These are phyloP conservation scores for Conus betulinus DNA, from an alignment of 1,140 invertebrate species.

Conservation along the genomic window DNA sequence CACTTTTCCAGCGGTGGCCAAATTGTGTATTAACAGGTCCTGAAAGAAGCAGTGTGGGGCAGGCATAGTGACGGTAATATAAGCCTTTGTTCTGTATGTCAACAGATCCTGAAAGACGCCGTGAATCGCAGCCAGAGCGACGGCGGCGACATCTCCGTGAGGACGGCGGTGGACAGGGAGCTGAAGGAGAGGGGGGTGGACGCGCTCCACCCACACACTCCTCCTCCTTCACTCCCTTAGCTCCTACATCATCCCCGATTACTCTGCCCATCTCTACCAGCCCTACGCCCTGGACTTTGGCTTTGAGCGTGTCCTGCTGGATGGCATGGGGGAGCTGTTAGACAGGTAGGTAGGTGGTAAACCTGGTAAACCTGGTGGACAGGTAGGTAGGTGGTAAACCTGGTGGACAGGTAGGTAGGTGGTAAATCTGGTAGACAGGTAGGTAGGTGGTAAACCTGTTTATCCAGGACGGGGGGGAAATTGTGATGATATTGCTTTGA, in stretches of 20 bases:
- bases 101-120: constrained; percentile 21
- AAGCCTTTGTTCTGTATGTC: neutral
- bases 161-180: neutral
- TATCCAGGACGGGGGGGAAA: no score
- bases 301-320: constrained; percentile 55
- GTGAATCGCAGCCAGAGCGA: constrained; percentile 1
- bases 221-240: constrained; percentile 35
- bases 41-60: constrained; percentile 4
- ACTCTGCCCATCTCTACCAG: constrained; percentile 49
- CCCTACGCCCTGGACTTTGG: constrained; percentile 54
- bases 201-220: neutral
- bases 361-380: no score
- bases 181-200: constrained; percentile 11
- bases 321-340: constrained; percentile 63
- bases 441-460: no score
- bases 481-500: no score
- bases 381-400: no score
- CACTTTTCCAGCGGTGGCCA: neutral
- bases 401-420: no score
- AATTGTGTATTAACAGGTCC: constrained; percentile 10
- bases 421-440: no score
- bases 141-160: constrained; percentile 20
- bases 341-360: constrained; percentile 40
- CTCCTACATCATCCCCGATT: constrained; percentile 43
- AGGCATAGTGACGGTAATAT: neutral